Base-by-base conservation (phyloP, 1,140 invertebrate species). In the Sitophilus oryzae region DNA sequence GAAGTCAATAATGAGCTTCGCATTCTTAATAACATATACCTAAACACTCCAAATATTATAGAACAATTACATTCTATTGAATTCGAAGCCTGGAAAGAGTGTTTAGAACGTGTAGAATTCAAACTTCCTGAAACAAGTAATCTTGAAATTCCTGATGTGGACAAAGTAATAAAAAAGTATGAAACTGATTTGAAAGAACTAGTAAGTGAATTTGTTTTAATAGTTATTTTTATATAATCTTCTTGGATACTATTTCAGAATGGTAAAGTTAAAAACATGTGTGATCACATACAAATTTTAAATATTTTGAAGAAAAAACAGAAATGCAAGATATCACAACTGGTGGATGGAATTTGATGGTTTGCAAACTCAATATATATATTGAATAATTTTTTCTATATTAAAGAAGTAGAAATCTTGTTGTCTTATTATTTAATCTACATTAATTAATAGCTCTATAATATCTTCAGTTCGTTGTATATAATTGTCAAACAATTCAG, bases 401-500 rank as follows among this genome's bases (percentile, higher is more conserved):
- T 22, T 46, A 8, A 30, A 16, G 14, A 22, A 22, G 21, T 44
- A 22, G 18, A 14, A 14, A 44, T n/a, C n/a, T 9, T 44, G 19
- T 14, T 14, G 1, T 1, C 21, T 44, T 22, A 2, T 4, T 5
- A 44, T 15, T 41, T 8, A 41, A 41, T 6, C 5, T 41, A n/a
- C 21, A 44, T 14, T 34, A 6, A 11, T 46, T 41, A 42, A 20
- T 42, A 48, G 16, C 10, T n/a, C 44, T 54, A 14, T 9, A 54
- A 54, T 1, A 5, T 14, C 20, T 25, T 30, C 37, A 56, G 38
- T 6, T 37, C 19, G 18, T 51, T 52, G 21, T 57, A 61, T 4
- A 61, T 49, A 15, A 50, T 36, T 45, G 57, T 22, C 23, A 61
- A 46, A 23, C 56, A 53, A 14, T 58, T 48, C 3, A 61, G 36